Percentiles rank a stretch among this genome's conserved stretches.
Conservation (phyloP, 1,140 invertebrate species). For the Parapsyche elsis region DNA sequence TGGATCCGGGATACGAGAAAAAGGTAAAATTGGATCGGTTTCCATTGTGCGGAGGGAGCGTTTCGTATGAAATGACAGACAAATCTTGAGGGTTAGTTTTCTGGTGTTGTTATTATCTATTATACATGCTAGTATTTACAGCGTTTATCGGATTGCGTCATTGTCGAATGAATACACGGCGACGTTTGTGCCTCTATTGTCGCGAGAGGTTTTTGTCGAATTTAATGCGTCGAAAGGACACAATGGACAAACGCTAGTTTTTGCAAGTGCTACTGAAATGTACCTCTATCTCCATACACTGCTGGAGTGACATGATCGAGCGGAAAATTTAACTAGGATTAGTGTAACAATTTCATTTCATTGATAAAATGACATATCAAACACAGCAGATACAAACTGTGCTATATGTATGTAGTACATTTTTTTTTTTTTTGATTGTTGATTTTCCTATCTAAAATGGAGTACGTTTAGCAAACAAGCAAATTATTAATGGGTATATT, state of each 20-base stretch:
- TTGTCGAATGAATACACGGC: neutral
- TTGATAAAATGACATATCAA: no score
- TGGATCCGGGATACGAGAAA: no score
- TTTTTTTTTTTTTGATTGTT: no score
- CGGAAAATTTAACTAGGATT: no score
- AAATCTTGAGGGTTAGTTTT: neutral
- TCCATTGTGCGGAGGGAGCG: neutral
- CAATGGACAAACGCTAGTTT: neutral
- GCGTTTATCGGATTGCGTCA: conserved; percentile 36
- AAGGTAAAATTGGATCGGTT: conserved; percentile 17
- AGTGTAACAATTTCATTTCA: no score
- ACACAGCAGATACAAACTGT: no score
- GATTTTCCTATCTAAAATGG: no score
- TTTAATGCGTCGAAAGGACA: neutral
- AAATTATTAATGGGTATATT: no score
- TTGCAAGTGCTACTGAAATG: neutral
- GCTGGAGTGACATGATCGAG: no score
- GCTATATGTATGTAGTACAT: no score
- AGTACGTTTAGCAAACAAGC: no score
- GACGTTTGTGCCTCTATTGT: neutral
- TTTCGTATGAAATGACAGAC: neutral
- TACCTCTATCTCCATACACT: neutral
- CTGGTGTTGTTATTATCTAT: neutral
- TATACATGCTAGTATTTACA: neutral
- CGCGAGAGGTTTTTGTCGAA: neutral